These are phyloP conservation scores for Empidonax traillii DNA, from an alignment of 2,113 vertebrate species.

Conservation along the genomic window DNA sequence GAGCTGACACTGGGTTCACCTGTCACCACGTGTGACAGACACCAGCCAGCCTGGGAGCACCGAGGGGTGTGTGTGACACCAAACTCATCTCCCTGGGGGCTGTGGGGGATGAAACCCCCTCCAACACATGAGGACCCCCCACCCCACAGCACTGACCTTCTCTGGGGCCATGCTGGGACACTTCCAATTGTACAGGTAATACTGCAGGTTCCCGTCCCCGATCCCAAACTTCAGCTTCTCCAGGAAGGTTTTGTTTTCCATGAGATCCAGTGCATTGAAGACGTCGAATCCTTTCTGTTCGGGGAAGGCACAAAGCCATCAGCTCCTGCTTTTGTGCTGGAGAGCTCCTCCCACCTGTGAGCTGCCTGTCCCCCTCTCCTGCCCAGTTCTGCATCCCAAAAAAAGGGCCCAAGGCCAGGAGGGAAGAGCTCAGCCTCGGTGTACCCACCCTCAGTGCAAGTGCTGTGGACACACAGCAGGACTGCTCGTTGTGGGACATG, in stretches of 20 bases:
- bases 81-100: too few species aligned
- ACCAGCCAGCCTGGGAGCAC: neutral
- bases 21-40: neutral
- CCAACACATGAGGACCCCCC: neutral
- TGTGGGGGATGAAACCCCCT: neutral
- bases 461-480: accelerated
- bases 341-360: neutral
- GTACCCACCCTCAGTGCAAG: neutral
- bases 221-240: slow-evolving; percentile 99
- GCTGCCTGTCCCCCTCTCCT: neutral
- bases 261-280: slow-evolving; percentile 99
- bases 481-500: accelerated
- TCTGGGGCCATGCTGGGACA: slow-evolving; percentile 97
- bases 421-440: neutral
- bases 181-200: slow-evolving; percentile 99
- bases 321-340: neutral
- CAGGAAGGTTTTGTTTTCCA: slow-evolving; percentile 99
- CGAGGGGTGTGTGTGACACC: neutral
- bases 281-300: slow-evolving; percentile 96
- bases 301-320: neutral
- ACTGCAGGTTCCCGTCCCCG: slow-evolving; percentile 98
- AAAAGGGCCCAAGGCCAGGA: neutral
- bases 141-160: slow-evolving; percentile 79
- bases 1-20: neutral
- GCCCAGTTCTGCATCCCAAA: neutral